Conservation (phyloP, 2,113 vertebrate species). For the Python bivittatus region DNA sequence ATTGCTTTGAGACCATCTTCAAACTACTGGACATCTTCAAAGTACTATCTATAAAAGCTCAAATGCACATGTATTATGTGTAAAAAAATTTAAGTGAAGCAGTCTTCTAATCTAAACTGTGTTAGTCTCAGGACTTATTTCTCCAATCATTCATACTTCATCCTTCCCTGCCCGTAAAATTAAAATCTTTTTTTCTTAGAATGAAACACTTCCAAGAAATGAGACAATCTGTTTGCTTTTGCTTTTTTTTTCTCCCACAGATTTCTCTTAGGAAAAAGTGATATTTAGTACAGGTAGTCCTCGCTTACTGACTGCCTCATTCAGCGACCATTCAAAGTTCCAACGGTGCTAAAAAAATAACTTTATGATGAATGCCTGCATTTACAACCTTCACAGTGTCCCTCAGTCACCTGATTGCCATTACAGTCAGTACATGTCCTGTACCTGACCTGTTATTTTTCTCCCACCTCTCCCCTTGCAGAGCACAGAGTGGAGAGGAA, state of each 20-base stretch:
- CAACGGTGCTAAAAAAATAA: background rate
- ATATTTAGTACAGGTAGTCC: background rate
- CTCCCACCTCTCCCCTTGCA: background rate
- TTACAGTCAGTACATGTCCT: background rate
- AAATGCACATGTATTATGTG: background rate
- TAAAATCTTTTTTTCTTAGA: background rate
- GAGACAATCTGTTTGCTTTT: background rate
- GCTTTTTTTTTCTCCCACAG: background rate
- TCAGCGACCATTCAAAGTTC: background rate
- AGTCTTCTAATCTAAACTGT: background rate
- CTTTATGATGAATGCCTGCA: background rate
- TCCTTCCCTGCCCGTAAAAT: no score
- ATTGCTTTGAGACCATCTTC: background rate
- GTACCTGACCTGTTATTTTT: background rate
- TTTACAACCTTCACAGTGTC: background rate
- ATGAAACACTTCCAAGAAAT: background rate
- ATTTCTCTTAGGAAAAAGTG: background rate
- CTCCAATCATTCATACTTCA: background rate
- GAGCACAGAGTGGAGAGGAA: no score
- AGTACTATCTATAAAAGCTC: background rate
- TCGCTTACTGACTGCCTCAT: background rate
- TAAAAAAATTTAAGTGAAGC: background rate
- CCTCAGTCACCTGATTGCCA: background rate
- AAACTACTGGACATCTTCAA: background rate
- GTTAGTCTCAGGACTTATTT: background rate